Evolutionary conservation across 2,888 invertebrate genomes (phyloP), one percentile per base, ranked within the genome.

Genomic region (Ypsolopha scabrella): DNA sequence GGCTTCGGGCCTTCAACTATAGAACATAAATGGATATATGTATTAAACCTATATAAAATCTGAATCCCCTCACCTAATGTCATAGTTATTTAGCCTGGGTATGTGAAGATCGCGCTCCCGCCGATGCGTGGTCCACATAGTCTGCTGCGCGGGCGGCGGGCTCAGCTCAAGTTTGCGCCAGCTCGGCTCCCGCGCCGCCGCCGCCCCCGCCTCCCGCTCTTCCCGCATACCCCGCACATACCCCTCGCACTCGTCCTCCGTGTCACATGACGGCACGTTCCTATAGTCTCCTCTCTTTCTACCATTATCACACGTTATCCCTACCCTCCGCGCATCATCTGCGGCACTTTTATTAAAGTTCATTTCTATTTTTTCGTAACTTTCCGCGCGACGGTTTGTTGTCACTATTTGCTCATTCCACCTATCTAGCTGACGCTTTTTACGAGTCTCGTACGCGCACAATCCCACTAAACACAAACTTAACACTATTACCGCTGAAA

Each of bases 361-460:
- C 86, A 92, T 89, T 70, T 93, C 93, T 58, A 94, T 93, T 83
- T 93, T 94, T 71, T 93, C 93, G 67, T 93, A 93, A 74, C 90
- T 92, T 63, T 93, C 92, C 57, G 83, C 85, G 53, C 80, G 75
- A 58, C 82, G 80, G 65, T 77, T 83, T 37, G 75, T 67, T 10
- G 78, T 80, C 60, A 86, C 86, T 66, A 85, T 85, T 65, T 85
- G 85, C 67, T 85, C 83, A 59, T 85, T 83, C 82, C 83, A 83
- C 67, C 83, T 78, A 74, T 80, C 81, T 68, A 81, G 67, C 61
- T 81, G 83, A 70, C 89, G 87, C 70, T 90, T 85, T 68, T 90
- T 88, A 61, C 90, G 88, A 67, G 88, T 88, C 67, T 90, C 90
- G 57, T 90, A 88, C 61, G 91, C 87, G 68, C 91, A 92, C 56